These are phyloP conservation scores for Tragelaphus scriptus DNA, from an alignment of 2,113 vertebrate genomes.

Conservation along the genomic window DNA sequence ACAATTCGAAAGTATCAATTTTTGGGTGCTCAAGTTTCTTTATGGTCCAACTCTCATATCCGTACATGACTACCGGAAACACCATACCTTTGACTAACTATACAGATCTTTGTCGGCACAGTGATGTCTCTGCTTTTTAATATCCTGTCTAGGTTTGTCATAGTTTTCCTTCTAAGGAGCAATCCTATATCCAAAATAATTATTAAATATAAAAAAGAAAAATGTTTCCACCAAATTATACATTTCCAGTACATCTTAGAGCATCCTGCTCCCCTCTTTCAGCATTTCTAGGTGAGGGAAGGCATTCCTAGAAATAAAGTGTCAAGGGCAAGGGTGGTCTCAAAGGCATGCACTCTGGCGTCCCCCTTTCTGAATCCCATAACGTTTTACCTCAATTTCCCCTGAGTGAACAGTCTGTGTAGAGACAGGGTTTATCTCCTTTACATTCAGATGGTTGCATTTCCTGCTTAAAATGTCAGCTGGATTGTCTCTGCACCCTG, in stretches of 20 bases:
- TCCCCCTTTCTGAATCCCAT: neutral
- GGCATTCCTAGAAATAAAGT: neutral
- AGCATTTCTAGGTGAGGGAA: neutral
- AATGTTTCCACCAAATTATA: neutral
- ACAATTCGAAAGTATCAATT: no score
- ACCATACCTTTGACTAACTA: neutral
- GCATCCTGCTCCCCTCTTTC: neutral
- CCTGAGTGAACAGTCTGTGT: slow-evolving; percentile 29
- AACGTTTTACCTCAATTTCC: slow-evolving; percentile 62
- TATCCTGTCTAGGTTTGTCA: neutral
- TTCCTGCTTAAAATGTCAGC: slow-evolving; percentile 75
- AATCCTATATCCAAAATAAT: neutral
- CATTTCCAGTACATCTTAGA: neutral
- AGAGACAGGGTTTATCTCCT: slow-evolving; percentile 67
- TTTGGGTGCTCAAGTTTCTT: no score
- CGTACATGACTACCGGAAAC: neutral
- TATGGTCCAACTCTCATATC: neutral
- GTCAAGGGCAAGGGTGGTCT: neutral
- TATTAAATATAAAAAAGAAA: neutral
- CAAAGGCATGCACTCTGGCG: neutral
- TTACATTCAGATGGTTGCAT: slow-evolving; percentile 73
- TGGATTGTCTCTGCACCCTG: slow-evolving; percentile 65
- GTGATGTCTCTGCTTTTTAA: neutral
- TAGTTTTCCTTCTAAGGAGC: neutral
- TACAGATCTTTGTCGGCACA: neutral